Evolutionary conservation across 2,888 invertebrate species (phyloP).

Genomic region (Coenonympha glycerion): DNA sequence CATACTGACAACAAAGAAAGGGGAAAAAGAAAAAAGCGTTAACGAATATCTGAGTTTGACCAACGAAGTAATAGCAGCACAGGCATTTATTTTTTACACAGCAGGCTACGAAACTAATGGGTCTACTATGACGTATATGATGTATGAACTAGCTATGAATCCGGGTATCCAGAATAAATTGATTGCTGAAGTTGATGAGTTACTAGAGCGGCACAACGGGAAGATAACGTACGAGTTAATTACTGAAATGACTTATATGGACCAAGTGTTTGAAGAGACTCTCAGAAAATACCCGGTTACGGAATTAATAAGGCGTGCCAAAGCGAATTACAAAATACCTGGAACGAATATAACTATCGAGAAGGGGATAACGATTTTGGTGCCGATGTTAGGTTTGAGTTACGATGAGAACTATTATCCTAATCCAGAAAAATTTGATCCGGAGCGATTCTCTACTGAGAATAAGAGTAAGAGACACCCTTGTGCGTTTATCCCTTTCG

Average conservation of each 20-base stretch:
- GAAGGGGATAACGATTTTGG: not conserved
- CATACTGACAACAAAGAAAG: too few species aligned
- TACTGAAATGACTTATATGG: constrained; percentile 52
- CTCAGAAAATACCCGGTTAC: not conserved
- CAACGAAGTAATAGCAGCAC: not conserved
- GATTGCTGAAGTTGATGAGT: constrained; percentile 41
- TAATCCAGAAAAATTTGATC: constrained; percentile 61
- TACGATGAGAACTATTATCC: constrained; percentile 52
- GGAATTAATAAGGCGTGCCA: not conserved
- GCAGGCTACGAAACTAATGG: constrained; percentile 66
- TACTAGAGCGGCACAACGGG: constrained; percentile 39
- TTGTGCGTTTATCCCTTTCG: constrained; percentile 57
- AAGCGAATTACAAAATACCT: not conserved
- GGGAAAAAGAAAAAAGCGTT: constrained; percentile 29
- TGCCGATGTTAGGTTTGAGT: not conserved
- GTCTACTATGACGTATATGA: constrained; percentile 47
- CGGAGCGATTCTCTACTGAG: constrained; percentile 56
- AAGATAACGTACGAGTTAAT: constrained; percentile 52
- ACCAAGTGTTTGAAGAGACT: constrained; percentile 44
- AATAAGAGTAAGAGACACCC: constrained; percentile 41
- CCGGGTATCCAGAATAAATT: constrained; percentile 52
- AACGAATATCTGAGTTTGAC: not conserved
- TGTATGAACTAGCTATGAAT: constrained; percentile 51
- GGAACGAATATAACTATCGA: not conserved
- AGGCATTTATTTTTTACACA: constrained; percentile 37